Base-by-base conservation (phyloP, 2,888 invertebrate species). In the Miltochrista miniata region DNA sequence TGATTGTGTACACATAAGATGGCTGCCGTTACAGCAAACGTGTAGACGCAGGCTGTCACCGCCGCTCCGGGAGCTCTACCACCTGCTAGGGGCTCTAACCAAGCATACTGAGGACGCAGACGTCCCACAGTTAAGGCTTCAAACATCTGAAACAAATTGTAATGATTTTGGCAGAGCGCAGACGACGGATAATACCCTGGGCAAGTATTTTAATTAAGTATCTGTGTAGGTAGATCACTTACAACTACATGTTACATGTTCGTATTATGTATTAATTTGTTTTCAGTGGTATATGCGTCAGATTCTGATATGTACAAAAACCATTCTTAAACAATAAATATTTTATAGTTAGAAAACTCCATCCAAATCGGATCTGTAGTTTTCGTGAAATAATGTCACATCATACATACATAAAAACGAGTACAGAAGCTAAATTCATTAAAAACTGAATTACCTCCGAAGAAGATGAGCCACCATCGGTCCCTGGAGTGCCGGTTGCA, bases 31-130 rank as follows among this genome's bases (percentile, higher is more conserved):
- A 92, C 85, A 0, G 94, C 94, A 74, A 95, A 96, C 11, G 95
- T 83, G 59, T 96, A 93, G 0, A 96, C 95, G n/a, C 95, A 93
- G 18, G 92, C 92, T 0, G 95, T 93, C 0, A 96, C 96, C 0
- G 95, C 95, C 8, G 93, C 92, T 0, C 97, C 97, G 0, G 97
- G 96, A 31, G 95, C 94, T 56, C 95, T 94, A n/a, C 94, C 93
- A 0, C 96, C 95, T 1, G 96, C 90, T 7, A 95, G 72, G 0
- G 96, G 94, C 54, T 95, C 95, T 51, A 98, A 74, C 94, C 96
- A 96, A 14, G 94, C 93, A 69, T 96, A 96, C 59, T 94, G 93
- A 0, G 95, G 90, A 49, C 95, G 94, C 30, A 98, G 85, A 14
- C 95, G 94, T 2, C 97, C 97, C n/a, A 96, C 93, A n/a, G 94